Conservation (phyloP, 2,797 vertebrate species). For the Tympanoctomys barrerae region DNA sequence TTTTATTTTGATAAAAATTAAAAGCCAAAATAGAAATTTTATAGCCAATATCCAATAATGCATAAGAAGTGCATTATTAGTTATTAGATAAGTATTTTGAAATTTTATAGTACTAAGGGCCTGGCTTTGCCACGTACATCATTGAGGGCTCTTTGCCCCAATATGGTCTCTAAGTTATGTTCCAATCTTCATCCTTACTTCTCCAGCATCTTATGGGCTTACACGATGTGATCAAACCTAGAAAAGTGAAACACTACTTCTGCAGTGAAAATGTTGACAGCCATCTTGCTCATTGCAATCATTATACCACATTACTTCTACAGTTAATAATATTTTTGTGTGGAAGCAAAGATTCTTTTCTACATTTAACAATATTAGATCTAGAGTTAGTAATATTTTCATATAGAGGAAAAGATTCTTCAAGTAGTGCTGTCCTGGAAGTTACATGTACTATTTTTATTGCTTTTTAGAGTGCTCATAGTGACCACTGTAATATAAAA, state of each 20-base stretch:
- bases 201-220: not conserved
- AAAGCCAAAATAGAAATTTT: not conserved
- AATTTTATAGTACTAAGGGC: not conserved
- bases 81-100: not conserved
- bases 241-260: constrained; percentile 48
- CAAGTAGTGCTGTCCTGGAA: constrained; percentile 22
- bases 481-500: constrained; percentile 62
- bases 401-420: constrained; percentile 22
- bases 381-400: constrained; percentile 59
- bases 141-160: not conserved
- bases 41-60: not conserved
- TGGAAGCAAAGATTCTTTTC: constrained; percentile 22
- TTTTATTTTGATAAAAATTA: not conserved
- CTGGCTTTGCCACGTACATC: not conserved
- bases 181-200: not conserved
- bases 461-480: constrained; percentile 51
- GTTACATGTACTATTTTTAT: constrained; percentile 71
- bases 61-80: not conserved
- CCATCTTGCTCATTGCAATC: constrained; percentile 44
- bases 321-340: constrained; percentile 62
- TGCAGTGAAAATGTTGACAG: constrained; percentile 51
- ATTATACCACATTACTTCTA: constrained; percentile 47
- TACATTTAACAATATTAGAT: constrained; percentile 62
- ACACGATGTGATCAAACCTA: constrained; percentile 42
- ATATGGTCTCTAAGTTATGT: not conserved